Conservation (phyloP, 2,888 invertebrate genomes). For the Caenorhabditis sp. region DNA sequence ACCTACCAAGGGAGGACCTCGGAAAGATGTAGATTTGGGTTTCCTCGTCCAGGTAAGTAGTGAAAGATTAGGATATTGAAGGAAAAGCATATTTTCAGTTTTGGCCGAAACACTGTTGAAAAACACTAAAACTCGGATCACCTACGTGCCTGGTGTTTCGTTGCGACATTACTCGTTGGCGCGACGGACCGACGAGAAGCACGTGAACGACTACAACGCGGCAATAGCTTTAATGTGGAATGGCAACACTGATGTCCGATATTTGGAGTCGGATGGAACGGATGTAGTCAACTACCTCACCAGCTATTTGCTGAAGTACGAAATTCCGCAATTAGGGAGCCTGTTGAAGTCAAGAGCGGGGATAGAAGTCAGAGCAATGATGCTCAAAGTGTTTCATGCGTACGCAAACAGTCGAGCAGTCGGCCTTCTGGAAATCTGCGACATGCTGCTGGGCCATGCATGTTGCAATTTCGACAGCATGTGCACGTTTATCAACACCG, state of each 20-base stretch:
- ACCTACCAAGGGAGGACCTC: background rate
- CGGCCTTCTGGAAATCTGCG: conserved; percentile 4
- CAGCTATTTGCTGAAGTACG: background rate
- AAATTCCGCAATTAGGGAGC: no score
- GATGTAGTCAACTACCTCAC: background rate
- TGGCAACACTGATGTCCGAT: conserved; percentile 24
- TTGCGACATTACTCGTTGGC: conserved; percentile 3
- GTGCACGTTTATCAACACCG: conserved; percentile 3
- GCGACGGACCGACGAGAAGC: no score
- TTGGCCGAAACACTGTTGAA: no score
- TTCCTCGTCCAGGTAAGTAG: background rate
- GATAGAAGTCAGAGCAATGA: no score
- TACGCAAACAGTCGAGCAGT: background rate
- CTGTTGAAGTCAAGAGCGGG: no score
- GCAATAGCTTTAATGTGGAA: conserved; percentile 7
- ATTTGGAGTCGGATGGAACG: background rate
- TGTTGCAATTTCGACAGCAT: background rate
- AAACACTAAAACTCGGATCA: no score
- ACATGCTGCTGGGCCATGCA: conserved; percentile 5
- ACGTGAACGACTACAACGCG: conserved; percentile 18
- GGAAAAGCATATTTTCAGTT: no score
- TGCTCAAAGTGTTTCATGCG: no score
- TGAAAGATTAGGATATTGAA: no score
- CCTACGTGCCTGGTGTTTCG: background rate
- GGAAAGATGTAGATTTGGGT: conserved; percentile 7